Percentiles rank a stretch among this genome's conserved stretches.
These are phyloP conservation scores for Agonopterix arenella DNA, from an alignment of 2,888 invertebrate genomes.

Conservation along the genomic window DNA sequence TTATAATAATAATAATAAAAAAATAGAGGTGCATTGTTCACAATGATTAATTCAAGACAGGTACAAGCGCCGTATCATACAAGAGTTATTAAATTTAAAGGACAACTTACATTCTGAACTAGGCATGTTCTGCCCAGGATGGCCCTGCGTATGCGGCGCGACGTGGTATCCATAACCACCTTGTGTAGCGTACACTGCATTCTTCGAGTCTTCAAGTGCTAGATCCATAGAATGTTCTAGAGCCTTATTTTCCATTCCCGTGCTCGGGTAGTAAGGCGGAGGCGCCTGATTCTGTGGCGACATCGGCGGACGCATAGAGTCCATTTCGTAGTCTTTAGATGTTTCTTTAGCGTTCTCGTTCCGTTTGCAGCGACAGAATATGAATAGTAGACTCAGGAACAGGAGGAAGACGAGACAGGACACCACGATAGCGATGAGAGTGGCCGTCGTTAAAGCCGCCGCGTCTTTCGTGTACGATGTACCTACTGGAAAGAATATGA, in stretches of 20 bases:
- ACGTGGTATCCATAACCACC: constrained; percentile 92
- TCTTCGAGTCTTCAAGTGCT: constrained; percentile 91
- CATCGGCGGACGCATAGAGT: constrained; percentile 89
- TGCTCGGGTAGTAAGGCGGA: constrained; percentile 90
- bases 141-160: constrained; percentile 80
- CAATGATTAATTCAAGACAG: no score
- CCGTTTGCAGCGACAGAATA: constrained; percentile 91
- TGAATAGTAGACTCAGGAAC: constrained; percentile 81
- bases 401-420: constrained; percentile 87
- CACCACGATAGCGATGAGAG: constrained; percentile 86
- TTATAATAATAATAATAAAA: no score
- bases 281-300: constrained; percentile 92
- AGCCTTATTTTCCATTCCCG: constrained; percentile 94
- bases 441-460: constrained; percentile 85
- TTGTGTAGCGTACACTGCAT: constrained; percentile 88
- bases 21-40: no score
- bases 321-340: constrained; percentile 94
- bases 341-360: constrained; percentile 89
- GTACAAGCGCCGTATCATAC: no score
- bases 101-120: constrained; percentile 86
- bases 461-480: constrained; percentile 89
- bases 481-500: constrained; percentile 78
- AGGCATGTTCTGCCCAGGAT: constrained; percentile 81
- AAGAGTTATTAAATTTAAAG: neutral
- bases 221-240: constrained; percentile 93